phyloP scores from a whole-genome alignment of 2,888 invertebrate genomes.

The Drosophila koepferae region DNA sequence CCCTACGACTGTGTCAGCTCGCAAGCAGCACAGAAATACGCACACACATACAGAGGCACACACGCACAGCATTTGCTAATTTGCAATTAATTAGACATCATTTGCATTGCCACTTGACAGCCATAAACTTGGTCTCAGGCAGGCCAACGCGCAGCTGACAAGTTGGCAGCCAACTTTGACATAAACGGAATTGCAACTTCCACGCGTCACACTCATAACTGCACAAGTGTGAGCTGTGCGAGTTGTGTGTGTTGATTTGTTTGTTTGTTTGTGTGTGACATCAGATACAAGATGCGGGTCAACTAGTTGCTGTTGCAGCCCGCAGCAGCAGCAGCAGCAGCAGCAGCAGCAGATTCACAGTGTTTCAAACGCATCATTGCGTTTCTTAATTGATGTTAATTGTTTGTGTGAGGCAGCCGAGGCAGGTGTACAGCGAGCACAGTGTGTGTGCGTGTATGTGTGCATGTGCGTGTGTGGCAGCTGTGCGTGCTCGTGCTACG shows the following conservation, averaged over 20 bases:
- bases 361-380: constrained; percentile 44
- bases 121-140: constrained; percentile 38
- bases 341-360: constrained; percentile 1
- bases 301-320: constrained; percentile 21
- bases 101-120: constrained; percentile 66
- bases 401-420: constrained; percentile 44
- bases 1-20: constrained; percentile 14
- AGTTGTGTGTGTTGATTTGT: constrained; percentile 8
- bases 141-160: constrained; percentile 46
- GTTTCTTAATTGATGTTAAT: constrained; percentile 68
- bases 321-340: constrained; percentile 33
- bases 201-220: constrained; percentile 28
- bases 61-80: constrained; percentile 50
- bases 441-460: constrained; percentile 22
- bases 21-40: no score
- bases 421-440: not conserved
- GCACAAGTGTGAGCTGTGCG: not conserved
- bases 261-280: constrained; percentile 16
- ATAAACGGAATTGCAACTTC: constrained; percentile 51
- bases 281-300: constrained; percentile 24
- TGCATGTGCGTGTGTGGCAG: constrained; percentile 16
- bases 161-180: constrained; percentile 44
- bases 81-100: constrained; percentile 73
- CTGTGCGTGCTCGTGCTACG: constrained; percentile 10
- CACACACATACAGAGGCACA: not conserved